Conservation (phyloP, 2,113 vertebrate genomes). For the Sarotherodon lohbergeri region DNA sequence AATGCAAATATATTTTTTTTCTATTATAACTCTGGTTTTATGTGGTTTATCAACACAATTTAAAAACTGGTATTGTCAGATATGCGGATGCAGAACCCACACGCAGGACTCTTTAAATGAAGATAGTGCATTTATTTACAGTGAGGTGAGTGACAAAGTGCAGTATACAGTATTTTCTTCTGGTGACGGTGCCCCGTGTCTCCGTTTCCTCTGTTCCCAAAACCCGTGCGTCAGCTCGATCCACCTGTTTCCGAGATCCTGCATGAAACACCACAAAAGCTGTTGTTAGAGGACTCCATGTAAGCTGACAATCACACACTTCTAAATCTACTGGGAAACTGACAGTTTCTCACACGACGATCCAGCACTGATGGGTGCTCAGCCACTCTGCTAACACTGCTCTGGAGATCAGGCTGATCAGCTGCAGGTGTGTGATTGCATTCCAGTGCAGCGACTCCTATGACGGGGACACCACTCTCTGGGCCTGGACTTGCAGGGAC, state of each 20-base stretch:
- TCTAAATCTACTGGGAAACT: neutral
- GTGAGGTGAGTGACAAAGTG: neutral
- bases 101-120: fast-evolving
- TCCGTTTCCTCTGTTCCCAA: too few species aligned
- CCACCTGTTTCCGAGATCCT: too few species aligned
- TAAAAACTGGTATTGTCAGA: neutral
- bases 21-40: neutral
- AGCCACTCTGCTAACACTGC: too few species aligned
- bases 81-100: neutral
- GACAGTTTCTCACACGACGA: neutral
- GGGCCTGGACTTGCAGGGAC: too few species aligned
- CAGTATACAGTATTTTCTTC: neutral
- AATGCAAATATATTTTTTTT: neutral
- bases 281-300: neutral
- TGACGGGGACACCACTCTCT: too few species aligned
- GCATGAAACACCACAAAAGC: too few species aligned
- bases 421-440: too few species aligned
- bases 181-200: neutral
- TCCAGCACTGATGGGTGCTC: neutral
- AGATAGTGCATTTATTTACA: neutral
- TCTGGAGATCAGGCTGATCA: too few species aligned
- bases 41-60: neutral
- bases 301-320: neutral
- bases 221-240: too few species aligned
- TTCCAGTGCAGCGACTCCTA: too few species aligned